These are phyloP conservation scores for Oncorhynchus clarkii DNA, from an alignment of 2,113 vertebrate species.

Conservation along the genomic window DNA sequence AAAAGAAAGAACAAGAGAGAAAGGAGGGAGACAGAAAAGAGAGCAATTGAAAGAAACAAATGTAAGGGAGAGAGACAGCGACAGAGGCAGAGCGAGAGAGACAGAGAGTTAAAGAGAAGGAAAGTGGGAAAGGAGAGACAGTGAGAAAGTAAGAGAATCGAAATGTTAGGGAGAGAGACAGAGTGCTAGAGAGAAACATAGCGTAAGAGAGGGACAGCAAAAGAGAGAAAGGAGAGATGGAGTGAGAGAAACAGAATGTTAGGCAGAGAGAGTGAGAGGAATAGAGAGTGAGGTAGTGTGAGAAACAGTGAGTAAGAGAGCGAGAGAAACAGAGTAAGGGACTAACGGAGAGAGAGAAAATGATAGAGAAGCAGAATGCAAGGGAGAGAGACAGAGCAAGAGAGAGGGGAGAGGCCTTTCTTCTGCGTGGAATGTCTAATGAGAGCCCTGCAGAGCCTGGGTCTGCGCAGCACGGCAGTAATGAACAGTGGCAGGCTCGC, in stretches of 20 bases:
- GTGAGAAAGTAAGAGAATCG: conserved; percentile 9
- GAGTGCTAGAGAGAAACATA: conserved; percentile 8
- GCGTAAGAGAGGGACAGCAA: neutral
- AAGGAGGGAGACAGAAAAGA: neutral
- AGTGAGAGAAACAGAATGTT: neutral
- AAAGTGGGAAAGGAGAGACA: neutral
- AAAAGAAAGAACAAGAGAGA: conserved; percentile 3
- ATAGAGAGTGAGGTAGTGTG: neutral
- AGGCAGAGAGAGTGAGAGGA: neutral
- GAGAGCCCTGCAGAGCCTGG: conserved; percentile 55
- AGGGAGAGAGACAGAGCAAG: conserved; percentile 8
- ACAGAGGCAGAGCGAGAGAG: conserved; percentile 5
- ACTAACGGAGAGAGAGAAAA: neutral
- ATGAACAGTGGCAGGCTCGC: conserved; percentile 66
- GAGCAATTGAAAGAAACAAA: too few relatives aligned
- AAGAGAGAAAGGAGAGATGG: neutral
- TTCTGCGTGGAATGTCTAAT: conserved; percentile 60
- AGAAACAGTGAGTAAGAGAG: neutral
- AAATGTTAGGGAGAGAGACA: conserved; percentile 17
- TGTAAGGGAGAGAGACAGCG: neutral
- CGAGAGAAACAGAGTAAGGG: too few relatives aligned
- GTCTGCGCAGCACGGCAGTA: conserved; percentile 45
- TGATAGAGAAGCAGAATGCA: conserved; percentile 19
- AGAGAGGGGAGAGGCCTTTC: conserved; percentile 29
- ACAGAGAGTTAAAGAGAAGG: too few relatives aligned